Percentiles rank a stretch among this genome's conserved stretches.
These are phyloP conservation scores for Acleris cristana DNA, from an alignment of 2,888 invertebrate species.

Conservation along the genomic window DNA sequence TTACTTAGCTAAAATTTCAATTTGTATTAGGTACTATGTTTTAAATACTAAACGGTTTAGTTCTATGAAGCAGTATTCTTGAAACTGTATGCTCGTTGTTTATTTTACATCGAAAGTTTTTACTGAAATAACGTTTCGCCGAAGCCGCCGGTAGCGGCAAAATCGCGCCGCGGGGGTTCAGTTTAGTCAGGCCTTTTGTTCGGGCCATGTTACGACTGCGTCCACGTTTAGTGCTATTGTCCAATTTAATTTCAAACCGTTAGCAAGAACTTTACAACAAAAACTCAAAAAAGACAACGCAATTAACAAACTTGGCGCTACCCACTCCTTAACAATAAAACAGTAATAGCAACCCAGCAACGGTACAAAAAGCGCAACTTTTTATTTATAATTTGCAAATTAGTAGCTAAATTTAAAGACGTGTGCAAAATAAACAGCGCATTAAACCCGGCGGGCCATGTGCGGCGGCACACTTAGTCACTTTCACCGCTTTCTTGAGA, in stretches of 20 bases:
- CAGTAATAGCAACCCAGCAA: background rate
- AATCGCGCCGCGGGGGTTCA: slow-evolving; percentile 1
- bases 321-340: too few species aligned
- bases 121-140: slow-evolving; percentile 1
- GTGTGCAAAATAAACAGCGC: slow-evolving; percentile 22
- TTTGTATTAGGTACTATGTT: too few species aligned
- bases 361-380: background rate
- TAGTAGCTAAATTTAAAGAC: background rate
- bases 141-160: slow-evolving; percentile 7
- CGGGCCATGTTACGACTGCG: slow-evolving; percentile 1
- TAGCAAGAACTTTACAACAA: background rate
- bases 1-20: too few species aligned
- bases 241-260: background rate
- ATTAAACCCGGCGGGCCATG: slow-evolving; percentile 5
- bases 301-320: background rate
- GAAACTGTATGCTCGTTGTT: too few species aligned
- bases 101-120: background rate
- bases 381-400: background rate
- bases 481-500: slow-evolving; percentile 40
- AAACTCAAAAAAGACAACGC: slow-evolving; percentile 33
- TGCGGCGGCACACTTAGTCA: background rate
- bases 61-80: too few species aligned
- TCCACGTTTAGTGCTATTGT: slow-evolving; percentile 9
- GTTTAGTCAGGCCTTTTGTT: slow-evolving; percentile 2
- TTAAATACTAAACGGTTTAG: too few species aligned